Evolutionary conservation across 2,888 invertebrate species (phyloP), one percentile per base, ranked within the genome.

Genomic region (Drosophila aldrichi): DNA sequence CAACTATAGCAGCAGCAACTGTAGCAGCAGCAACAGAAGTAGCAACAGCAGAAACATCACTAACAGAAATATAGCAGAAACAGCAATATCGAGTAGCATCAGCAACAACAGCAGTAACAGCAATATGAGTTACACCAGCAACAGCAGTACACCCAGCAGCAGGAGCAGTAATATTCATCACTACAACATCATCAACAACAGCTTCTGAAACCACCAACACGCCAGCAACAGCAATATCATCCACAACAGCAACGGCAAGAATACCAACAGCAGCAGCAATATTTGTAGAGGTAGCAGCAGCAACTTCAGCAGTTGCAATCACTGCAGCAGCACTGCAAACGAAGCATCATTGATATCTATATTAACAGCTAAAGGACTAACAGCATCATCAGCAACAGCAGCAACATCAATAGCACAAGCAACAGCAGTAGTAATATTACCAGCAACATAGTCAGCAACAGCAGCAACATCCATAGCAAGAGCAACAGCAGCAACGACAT

Each of bases 381-480:
- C 25, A 25, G 25, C 16, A 46, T 4, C 25, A 46, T 4, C 4
- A 16, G 8, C 16, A 46, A 3, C 9, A 3, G 7, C 22, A 16
- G 3, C 46, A 25, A 8, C 14, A 44, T 3, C 4, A 8, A 1
- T 4, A 25, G 16, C 3, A 22, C 6, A 7, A 14, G 14, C 22
- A 22, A 14, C 6, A 14, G 14, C 44, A 44, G 2, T 14, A 44
- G 7, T 6, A 16, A 20, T 12, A 22, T 5, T 14, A 22, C 6
- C 10, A 46, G 9, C 46, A 46, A 14, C 46, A 20, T 9, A 4
- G 4, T 0, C 1, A 25, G 12, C 25, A 46, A 1, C 9, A 14
- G 1, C 16, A 46, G 25, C 25, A 46, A 4, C 25, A 25, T 16
- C 22, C 12, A 22, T 18, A 55, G 51, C 56, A 56, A 38, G 69